phyloP scores from a whole-genome alignment of 2,888 invertebrate genomes.

The Rhogogaster chlorosoma region DNA sequence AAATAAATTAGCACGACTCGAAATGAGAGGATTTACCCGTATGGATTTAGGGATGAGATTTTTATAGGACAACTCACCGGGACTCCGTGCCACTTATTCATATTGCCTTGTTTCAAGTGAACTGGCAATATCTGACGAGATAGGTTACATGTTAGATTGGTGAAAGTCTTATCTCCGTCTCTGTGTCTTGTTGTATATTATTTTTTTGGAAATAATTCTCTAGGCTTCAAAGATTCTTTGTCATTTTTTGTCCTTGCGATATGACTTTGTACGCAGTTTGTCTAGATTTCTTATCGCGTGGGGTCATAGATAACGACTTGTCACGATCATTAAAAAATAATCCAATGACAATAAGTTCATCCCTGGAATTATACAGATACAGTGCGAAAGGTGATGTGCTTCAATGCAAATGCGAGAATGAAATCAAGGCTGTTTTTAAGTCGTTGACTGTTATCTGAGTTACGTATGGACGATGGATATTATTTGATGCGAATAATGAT shows the following conservation, averaged over 20 bases:
- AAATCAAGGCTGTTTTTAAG: conserved; percentile 17
- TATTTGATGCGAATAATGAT: conserved; percentile 8
- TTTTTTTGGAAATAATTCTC: not conserved
- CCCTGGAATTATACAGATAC: not conserved
- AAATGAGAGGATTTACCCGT: not conserved
- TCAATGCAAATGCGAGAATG: not conserved
- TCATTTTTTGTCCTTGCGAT: not conserved
- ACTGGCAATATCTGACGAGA: not conserved
- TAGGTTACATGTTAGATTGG: not conserved
- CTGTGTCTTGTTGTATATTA: not conserved
- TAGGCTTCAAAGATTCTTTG: not conserved
- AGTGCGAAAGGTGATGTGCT: not conserved
- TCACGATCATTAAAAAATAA: not conserved
- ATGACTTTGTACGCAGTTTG: not conserved
- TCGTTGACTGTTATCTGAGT: not conserved
- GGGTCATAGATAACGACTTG: not conserved
- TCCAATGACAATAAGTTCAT: not conserved
- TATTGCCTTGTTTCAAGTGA: not conserved
- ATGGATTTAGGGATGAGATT: not conserved
- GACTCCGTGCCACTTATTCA: conserved; percentile 20
- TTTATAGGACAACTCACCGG: not conserved
- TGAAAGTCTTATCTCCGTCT: conserved; percentile 5
- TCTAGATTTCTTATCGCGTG: not conserved
- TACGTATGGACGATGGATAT: not conserved
- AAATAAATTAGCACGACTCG: not conserved